Conservation (phyloP, 2,797 vertebrate genomes). For the Pangasius mekongensis region DNA sequence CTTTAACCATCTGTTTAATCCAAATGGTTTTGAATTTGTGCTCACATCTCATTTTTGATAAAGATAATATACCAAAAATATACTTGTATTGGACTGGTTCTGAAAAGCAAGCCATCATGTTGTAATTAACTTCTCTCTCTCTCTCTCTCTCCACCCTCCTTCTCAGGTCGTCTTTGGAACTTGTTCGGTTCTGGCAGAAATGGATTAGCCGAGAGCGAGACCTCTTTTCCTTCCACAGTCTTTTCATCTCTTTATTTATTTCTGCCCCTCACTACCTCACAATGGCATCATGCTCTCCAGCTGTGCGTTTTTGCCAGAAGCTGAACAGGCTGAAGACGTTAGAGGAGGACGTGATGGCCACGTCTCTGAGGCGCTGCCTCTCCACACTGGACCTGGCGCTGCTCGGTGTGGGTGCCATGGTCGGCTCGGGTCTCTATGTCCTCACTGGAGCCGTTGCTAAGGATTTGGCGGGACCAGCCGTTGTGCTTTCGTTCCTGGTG, state of each 20-base stretch:
- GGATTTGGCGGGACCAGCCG: constrained; percentile 86
- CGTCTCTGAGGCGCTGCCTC: constrained; percentile 89
- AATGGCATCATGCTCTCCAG: constrained; percentile 82
- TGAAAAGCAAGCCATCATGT: background rate
- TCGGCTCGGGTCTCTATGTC: constrained; percentile 93
- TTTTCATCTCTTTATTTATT: background rate
- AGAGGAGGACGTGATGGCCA: constrained; percentile 91
- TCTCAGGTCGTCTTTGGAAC: constrained; percentile 18
- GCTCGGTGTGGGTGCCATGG: constrained; percentile 92
- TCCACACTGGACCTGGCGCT: constrained; percentile 90
- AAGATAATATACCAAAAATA: background rate
- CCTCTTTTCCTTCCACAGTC: background rate
- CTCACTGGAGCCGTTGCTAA: constrained; percentile 94
- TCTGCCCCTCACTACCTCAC: constrained; percentile 46
- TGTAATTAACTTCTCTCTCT: background rate
- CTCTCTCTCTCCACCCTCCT: background rate
- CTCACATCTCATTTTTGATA: background rate
- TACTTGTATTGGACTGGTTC: background rate
- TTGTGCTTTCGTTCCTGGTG: constrained; percentile 87
- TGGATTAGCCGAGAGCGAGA: constrained; percentile 32
- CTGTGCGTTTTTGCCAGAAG: constrained; percentile 86
- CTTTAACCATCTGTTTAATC: background rate
- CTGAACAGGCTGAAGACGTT: constrained; percentile 91
- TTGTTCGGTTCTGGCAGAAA: constrained; percentile 3
- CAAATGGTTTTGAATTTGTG: background rate